phyloP scores from a whole-genome alignment of 1,140 invertebrate species.

The Drosophila leontia region DNA sequence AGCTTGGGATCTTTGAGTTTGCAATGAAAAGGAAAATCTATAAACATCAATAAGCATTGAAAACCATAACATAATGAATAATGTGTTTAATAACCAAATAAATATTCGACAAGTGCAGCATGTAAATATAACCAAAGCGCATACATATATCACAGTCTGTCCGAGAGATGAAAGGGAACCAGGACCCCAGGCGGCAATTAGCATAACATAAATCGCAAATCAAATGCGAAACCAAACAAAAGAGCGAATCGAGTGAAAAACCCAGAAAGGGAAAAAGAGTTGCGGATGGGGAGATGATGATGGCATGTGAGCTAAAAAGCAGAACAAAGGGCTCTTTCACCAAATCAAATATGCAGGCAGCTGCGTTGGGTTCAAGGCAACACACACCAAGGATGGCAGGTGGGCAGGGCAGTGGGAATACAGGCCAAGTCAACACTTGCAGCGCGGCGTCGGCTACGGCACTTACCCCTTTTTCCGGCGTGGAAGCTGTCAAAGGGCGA shows the following conservation, averaged over 20 bases:
- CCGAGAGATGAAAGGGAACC: constrained; percentile 12
- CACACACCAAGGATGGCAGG: not conserved
- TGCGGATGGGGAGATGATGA: not conserved
- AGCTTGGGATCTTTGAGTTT: not conserved
- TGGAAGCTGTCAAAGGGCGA: constrained; percentile 96
- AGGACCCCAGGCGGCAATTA: constrained; percentile 37
- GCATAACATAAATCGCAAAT: constrained; percentile 55
- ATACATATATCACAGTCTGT: constrained; percentile 1
- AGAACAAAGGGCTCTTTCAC: not conserved
- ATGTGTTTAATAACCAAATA: not conserved
- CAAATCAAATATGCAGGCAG: constrained; percentile 40
- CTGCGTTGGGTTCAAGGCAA: constrained; percentile 26
- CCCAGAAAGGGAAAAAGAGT: constrained; percentile 3
- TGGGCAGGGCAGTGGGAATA: constrained; percentile 1
- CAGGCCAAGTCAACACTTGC: constrained; percentile 26
- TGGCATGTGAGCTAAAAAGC: not conserved
- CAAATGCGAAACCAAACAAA: constrained; percentile 43
- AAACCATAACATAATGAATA: not conserved
- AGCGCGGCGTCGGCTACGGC: not conserved
- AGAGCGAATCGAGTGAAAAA: constrained; percentile 11
- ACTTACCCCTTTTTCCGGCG: constrained; percentile 94
- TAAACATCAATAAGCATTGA: not conserved
- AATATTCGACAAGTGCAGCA: not conserved
- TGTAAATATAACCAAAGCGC: not conserved
- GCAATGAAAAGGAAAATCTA: not conserved